phyloP scores from a whole-genome alignment of 2,113 vertebrate genomes.

The Microtus richardsoni region DNA sequence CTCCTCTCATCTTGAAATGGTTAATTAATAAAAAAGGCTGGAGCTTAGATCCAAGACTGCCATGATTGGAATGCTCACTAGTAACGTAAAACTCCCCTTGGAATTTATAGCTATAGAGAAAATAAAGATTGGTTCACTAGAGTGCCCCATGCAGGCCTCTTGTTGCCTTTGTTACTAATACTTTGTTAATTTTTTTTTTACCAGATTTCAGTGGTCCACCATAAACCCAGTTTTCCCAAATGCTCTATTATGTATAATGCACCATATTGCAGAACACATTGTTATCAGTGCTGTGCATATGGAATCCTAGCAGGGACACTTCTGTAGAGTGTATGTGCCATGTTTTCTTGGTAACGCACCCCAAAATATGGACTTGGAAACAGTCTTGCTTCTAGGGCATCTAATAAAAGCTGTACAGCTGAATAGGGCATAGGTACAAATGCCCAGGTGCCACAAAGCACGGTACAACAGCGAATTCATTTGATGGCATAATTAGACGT shows the following conservation, averaged over 20 bases:
- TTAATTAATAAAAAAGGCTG: background rate
- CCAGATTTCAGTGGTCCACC: background rate
- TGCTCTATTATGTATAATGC: background rate
- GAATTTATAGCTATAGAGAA: background rate
- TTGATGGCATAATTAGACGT: background rate
- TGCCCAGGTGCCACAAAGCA: background rate
- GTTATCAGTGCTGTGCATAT: background rate
- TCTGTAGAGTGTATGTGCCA: background rate
- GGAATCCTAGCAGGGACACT: background rate
- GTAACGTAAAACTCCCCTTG: background rate
- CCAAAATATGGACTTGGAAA: background rate
- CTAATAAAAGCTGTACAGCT: background rate
- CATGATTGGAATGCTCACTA: background rate
- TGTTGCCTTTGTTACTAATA: conserved; percentile 23
- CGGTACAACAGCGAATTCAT: background rate
- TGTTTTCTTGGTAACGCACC: conserved; percentile 7
- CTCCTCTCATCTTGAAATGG: background rate
- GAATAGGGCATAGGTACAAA: background rate
- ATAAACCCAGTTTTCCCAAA: conserved; percentile 29
- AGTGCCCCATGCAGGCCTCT: background rate
- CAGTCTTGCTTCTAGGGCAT: background rate
- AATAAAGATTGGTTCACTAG: background rate
- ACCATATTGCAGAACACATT: conserved; percentile 8
- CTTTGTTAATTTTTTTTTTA: background rate
- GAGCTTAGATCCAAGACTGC: background rate